Conservation (phyloP, 2,888 invertebrate genomes). For the Idaea dimidiata region DNA sequence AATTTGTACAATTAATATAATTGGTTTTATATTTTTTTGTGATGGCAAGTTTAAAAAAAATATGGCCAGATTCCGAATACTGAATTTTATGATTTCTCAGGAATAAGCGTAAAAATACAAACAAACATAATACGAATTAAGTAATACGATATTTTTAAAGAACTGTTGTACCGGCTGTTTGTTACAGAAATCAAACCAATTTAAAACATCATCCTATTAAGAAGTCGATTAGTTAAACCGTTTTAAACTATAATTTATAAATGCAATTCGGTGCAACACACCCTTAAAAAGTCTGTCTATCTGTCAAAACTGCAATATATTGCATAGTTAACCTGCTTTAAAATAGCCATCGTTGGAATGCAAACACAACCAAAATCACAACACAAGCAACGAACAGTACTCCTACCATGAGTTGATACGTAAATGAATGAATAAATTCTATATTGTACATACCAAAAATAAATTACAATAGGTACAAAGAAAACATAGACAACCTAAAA, state of each 20-base stretch:
- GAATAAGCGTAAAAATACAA: background rate
- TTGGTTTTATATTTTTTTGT: background rate
- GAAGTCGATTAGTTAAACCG: background rate
- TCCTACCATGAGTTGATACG: too few species aligned
- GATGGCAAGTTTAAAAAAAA: constrained; percentile 1
- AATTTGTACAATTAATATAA: constrained; percentile 46
- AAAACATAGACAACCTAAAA: too few species aligned
- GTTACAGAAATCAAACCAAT: background rate
- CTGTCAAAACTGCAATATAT: too few species aligned
- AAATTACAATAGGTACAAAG: too few species aligned
- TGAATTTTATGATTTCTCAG: background rate
- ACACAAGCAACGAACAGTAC: constrained; percentile 51
- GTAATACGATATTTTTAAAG: background rate
- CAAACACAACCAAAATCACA: constrained; percentile 56
- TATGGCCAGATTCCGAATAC: background rate
- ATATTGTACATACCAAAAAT: too few species aligned
- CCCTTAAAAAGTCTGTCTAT: background rate
- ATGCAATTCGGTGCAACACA: background rate
- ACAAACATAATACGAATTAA: background rate
- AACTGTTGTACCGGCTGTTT: too few species aligned
- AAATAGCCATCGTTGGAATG: constrained; percentile 35
- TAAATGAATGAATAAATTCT: too few species aligned
- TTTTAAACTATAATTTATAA: background rate
- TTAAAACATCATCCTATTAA: background rate
- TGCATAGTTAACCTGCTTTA: too few species aligned